Conservation (phyloP, 1,140 invertebrate genomes). For the Caenorhabditis brenneri region DNA sequence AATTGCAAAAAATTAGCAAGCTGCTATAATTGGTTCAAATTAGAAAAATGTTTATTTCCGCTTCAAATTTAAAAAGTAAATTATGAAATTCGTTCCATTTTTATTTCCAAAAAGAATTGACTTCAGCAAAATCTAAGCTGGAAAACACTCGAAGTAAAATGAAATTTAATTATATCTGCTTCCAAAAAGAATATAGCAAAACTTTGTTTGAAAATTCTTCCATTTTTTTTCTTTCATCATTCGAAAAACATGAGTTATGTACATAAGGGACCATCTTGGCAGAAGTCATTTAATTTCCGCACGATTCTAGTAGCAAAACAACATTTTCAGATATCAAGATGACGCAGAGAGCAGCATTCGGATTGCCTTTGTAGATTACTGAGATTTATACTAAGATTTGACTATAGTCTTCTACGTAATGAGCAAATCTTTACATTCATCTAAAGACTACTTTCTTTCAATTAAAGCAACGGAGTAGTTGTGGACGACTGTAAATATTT, state of each 20-base stretch:
- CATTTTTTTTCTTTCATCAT: too few species aligned
- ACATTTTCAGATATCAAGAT: background rate
- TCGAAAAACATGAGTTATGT: background rate
- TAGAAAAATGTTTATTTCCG: too few species aligned
- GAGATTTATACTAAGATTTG: background rate
- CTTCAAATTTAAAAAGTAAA: too few species aligned
- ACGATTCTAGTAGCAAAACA: background rate
- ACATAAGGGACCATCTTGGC: background rate
- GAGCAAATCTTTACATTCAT: background rate
- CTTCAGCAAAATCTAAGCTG: too few species aligned
- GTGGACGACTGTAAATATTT: background rate
- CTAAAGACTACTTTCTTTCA: background rate
- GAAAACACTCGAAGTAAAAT: too few species aligned
- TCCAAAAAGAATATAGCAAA: too few species aligned
- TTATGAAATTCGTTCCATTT: too few species aligned
- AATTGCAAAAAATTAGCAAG: too few species aligned
- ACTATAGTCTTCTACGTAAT: background rate
- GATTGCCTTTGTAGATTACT: background rate
- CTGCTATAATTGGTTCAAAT: too few species aligned
- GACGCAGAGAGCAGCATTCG: background rate
- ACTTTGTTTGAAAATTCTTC: background rate
- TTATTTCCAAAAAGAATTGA: too few species aligned
- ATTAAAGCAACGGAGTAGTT: background rate
- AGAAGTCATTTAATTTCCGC: slow-evolving; percentile 25
- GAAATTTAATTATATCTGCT: too few species aligned